Conservation (phyloP, 2,888 invertebrate genomes). For the Eupithecia subfuscata region DNA sequence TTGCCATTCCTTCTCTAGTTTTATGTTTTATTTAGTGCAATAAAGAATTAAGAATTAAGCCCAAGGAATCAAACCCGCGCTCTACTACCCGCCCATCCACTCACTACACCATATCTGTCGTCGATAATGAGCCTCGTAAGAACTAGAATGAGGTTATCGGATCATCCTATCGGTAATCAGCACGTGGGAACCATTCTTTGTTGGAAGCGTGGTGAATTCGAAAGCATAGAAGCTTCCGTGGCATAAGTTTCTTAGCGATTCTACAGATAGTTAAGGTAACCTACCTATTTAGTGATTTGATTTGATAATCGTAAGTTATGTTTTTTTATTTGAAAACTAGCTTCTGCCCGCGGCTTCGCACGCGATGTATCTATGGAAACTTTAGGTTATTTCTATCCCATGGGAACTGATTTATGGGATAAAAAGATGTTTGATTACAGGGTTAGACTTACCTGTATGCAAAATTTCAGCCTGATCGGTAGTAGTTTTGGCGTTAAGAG, state of each 20-base stretch:
- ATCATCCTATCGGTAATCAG: conserved; percentile 30
- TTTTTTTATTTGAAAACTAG: neutral
- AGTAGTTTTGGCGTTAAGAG: too few relatives aligned
- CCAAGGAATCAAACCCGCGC: neutral
- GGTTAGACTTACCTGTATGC: too few relatives aligned
- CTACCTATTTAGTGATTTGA: neutral
- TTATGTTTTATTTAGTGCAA: too few relatives aligned
- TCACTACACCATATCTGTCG: neutral
- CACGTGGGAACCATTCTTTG: conserved; percentile 34
- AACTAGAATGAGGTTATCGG: conserved; percentile 33
- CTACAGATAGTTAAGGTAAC: neutral
- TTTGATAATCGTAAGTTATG: neutral
- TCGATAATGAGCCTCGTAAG: neutral
- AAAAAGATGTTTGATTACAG: too few relatives aligned
- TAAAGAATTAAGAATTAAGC: too few relatives aligned
- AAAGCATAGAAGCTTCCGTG: conserved; percentile 33
- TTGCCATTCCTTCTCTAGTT: too few relatives aligned
- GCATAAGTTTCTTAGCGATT: neutral
- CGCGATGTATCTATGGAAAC: too few relatives aligned
- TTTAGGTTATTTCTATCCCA: too few relatives aligned
- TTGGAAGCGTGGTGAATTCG: conserved; percentile 19
- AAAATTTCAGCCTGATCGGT: too few relatives aligned
- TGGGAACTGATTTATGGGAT: too few relatives aligned
- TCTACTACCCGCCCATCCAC: neutral
- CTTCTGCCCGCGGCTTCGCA: too few relatives aligned